Conservation (phyloP, 2,888 invertebrate species). For the Dynastes grantii region DNA sequence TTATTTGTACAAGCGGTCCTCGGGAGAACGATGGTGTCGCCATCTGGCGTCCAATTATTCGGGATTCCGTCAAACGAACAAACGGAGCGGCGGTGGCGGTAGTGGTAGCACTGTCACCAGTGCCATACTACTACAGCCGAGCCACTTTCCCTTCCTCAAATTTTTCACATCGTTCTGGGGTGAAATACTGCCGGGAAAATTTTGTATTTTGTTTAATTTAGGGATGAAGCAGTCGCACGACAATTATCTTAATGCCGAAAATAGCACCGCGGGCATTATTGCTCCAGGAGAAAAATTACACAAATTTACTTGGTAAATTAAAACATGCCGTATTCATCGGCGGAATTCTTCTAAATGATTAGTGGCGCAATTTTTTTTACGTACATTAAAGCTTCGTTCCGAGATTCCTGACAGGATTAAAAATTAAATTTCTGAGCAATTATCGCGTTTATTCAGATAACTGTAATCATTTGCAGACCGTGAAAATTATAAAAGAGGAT, state of each 20-base stretch:
- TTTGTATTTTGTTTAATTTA: constrained; percentile 41
- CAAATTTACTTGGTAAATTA: constrained; percentile 33
- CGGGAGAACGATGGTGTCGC: constrained; percentile 51
- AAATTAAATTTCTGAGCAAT: background rate
- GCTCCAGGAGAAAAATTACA: constrained; percentile 26
- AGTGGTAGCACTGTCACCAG: background rate
- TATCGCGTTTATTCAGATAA: too few species aligned
- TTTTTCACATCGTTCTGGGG: constrained; percentile 37
- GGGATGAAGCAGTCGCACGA: constrained; percentile 32
- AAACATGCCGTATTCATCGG: constrained; percentile 25
- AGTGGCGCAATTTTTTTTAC: background rate
- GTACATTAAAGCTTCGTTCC: background rate
- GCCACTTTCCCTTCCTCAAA: background rate
- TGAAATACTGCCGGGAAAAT: constrained; percentile 32
- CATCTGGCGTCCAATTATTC: constrained; percentile 55
- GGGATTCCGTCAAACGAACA: constrained; percentile 41
- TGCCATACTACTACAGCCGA: background rate
- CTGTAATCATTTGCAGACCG: too few species aligned
- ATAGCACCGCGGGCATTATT: constrained; percentile 29
- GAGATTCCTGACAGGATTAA: background rate
- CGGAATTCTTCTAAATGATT: constrained; percentile 16
- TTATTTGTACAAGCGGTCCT: constrained; percentile 51
- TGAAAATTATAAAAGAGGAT: too few species aligned
- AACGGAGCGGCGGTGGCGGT: constrained; percentile 28
- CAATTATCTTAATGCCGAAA: constrained; percentile 38